These are phyloP conservation scores for Nematopogon swammerdamellus DNA, from an alignment of 2,888 invertebrate species.

Conservation along the genomic window DNA sequence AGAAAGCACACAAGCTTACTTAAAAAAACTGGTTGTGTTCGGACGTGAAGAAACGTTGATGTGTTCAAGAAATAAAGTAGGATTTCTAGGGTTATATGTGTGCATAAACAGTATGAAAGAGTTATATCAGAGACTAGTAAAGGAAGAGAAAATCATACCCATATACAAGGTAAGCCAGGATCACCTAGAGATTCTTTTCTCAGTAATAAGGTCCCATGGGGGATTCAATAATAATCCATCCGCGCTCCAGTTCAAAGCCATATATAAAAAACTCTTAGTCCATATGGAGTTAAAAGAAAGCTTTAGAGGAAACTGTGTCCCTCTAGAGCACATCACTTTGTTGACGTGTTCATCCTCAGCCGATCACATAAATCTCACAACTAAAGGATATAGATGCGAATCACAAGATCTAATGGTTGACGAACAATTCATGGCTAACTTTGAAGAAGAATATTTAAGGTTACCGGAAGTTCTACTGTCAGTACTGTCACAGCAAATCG, in stretches of 20 bases:
- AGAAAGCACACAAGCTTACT: not conserved
- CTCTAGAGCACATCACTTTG: no score
- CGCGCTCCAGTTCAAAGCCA: constrained; percentile 11
- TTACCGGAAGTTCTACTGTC: constrained; percentile 4
- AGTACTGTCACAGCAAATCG: not conserved
- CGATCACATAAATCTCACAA: constrained; percentile 6
- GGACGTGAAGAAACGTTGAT: not conserved
- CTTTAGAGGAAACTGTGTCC: no score
- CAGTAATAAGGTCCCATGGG: no score
- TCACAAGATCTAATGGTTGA: not conserved
- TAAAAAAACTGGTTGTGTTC: not conserved
- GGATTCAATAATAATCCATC: constrained; percentile 12
- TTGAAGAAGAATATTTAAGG: constrained; percentile 7
- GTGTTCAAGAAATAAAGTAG: no score
- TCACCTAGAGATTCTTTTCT: no score
- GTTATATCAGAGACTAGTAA: no score
- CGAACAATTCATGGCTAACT: not conserved
- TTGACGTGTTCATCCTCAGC: no score
- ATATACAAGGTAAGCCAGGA: no score
- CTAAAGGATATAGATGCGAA: no score
- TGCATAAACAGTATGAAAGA: no score
- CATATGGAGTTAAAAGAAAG: constrained; percentile 8
- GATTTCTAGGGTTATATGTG: constrained; percentile 2
- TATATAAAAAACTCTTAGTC: constrained; percentile 13
- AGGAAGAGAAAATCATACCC: not conserved